Evolutionary conservation across 2,797 vertebrate genomes (phyloP).

Genomic region (Morus bassanus): DNA sequence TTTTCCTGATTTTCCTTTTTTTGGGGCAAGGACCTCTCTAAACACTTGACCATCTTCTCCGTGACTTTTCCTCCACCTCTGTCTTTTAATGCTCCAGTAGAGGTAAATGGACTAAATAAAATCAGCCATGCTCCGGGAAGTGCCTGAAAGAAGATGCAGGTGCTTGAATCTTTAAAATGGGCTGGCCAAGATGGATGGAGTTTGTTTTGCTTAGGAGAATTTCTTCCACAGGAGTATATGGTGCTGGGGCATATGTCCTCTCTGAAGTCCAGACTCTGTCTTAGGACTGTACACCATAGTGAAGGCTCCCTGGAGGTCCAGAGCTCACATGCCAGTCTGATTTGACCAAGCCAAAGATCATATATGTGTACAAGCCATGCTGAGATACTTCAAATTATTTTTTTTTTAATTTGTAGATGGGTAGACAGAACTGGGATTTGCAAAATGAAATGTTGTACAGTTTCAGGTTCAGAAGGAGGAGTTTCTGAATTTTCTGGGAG

Average conservation of each 20-base stretch:
- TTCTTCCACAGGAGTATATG: not conserved
- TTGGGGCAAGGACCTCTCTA: not conserved
- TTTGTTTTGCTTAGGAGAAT: not conserved
- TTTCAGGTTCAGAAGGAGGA: not conserved
- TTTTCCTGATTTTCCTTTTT: not conserved
- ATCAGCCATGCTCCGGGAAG: not conserved
- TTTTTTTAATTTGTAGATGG: not conserved
- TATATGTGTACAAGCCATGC: not conserved
- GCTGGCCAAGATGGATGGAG: not conserved
- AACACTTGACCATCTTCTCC: not conserved
- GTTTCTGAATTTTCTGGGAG: not conserved
- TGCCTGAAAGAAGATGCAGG: not conserved
- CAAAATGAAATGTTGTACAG: not conserved
- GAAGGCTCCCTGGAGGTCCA: not conserved
- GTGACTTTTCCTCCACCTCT: not conserved
- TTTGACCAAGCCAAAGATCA: not conserved
- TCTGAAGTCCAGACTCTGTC: rapidly evolving
- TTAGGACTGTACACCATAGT: not conserved
- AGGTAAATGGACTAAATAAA: not conserved
- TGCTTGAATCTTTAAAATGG: not conserved
- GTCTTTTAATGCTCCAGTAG: not conserved
- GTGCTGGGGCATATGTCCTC: not conserved
- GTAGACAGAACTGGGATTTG: not conserved
- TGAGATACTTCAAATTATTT: not conserved
- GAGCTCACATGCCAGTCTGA: not conserved